phyloP scores from a whole-genome alignment of 2,113 vertebrate species.

The Panurus biarmicus region DNA sequence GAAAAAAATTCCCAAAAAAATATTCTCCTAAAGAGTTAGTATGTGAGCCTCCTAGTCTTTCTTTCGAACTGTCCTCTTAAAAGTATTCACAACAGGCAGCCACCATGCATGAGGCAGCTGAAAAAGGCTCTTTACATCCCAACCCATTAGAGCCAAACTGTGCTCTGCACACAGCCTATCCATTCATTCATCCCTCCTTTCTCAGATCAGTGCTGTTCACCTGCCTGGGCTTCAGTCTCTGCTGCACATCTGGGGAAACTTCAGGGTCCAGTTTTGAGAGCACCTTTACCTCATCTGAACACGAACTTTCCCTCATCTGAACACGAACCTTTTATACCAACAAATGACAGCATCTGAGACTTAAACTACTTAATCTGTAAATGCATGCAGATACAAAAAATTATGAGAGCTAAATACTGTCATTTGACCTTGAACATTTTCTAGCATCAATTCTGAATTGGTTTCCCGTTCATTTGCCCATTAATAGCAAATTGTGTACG shows the following conservation, averaged over 20 bases:
- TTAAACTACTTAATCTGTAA: background rate
- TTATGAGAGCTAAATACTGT: background rate
- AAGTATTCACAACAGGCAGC: background rate
- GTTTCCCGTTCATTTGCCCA: background rate
- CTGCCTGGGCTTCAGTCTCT: background rate
- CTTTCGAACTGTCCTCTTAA: background rate
- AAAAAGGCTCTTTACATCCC: background rate
- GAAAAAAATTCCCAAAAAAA: background rate
- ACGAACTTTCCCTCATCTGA: background rate
- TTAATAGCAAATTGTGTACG: background rate
- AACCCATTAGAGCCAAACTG: background rate
- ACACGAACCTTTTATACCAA: background rate
- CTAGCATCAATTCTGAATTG: background rate
- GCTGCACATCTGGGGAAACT: background rate
- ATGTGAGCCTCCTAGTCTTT: background rate
- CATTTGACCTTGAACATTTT: background rate
- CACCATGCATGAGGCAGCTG: background rate
- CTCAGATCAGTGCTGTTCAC: background rate
- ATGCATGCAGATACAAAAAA: background rate
- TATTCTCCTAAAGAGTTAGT: background rate
- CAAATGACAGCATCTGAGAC: background rate
- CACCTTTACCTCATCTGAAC: background rate
- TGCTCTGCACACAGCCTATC: background rate
- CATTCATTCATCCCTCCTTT: background rate
- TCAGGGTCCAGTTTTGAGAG: background rate